phyloP scores from a whole-genome alignment of 2,797 vertebrate genomes.

The Ispidina lecontei region DNA sequence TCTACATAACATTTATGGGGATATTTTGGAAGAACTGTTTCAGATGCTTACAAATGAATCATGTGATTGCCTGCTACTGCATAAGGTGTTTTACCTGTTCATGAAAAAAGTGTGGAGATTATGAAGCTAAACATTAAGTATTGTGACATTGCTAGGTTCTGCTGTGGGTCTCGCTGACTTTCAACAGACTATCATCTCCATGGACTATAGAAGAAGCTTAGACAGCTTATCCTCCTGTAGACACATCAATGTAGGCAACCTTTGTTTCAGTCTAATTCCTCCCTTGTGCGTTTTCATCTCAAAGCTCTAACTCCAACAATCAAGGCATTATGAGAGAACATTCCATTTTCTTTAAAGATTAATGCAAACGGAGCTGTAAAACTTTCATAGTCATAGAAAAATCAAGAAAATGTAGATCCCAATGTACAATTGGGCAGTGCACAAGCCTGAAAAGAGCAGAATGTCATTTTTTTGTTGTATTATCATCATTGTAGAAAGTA shows the following conservation, averaged over 20 bases:
- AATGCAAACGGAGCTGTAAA: background rate
- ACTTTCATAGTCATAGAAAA: accelerated
- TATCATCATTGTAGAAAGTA: background rate
- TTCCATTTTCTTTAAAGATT: background rate
- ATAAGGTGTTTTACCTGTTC: background rate
- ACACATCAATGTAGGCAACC: background rate
- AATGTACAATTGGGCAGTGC: background rate
- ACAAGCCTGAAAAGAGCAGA: background rate
- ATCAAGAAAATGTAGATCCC: background rate
- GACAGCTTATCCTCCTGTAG: background rate
- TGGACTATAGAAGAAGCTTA: background rate
- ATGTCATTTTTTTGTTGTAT: background rate
- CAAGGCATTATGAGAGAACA: background rate
- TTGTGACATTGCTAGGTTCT: background rate
- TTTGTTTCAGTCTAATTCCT: background rate
- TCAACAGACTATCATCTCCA: background rate
- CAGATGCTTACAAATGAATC: background rate
- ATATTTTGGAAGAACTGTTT: background rate
- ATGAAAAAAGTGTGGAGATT: background rate
- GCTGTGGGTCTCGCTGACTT: background rate
- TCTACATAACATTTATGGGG: background rate
- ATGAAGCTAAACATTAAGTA: background rate
- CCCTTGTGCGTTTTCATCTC: background rate
- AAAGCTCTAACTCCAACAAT: background rate
- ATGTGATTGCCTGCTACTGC: accelerated